Conservation (phyloP, 2,113 vertebrate genomes). For the Felis catus region DNA sequence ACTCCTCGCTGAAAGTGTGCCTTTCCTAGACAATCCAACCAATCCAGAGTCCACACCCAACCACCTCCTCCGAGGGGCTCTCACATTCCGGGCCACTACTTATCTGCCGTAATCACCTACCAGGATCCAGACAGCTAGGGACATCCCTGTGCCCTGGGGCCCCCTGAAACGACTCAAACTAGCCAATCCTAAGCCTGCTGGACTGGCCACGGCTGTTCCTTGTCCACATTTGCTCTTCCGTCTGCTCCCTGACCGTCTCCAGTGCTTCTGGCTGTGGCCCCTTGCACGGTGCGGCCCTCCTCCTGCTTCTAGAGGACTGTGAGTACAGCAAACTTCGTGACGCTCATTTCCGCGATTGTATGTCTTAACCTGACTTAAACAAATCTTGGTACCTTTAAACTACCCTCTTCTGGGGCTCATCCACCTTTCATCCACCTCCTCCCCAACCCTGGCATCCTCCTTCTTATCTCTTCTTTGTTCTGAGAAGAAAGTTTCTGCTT, state of each 20-base stretch:
- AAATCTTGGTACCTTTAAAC: background rate
- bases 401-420: background rate
- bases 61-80: accelerated
- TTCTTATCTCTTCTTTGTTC: background rate
- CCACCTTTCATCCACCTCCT: background rate
- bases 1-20: background rate
- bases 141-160: background rate
- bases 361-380: background rate
- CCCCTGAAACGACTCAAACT: background rate
- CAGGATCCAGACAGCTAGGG: background rate
- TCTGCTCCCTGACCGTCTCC: background rate
- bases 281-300: accelerated
- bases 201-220: too few species aligned
- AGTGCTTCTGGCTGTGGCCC: background rate
- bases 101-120: background rate
- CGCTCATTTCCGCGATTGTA: background rate
- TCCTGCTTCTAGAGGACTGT: background rate
- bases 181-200: too few species aligned
- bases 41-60: background rate
- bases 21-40: background rate
- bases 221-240: background rate
- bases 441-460: background rate
- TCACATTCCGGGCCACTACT: accelerated
- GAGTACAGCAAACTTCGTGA: background rate
- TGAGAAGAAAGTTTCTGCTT: background rate